Percentiles rank a stretch among this genome's conserved stretches.
Conservation (phyloP, 2,113 vertebrate species). For the Microcebus lehilahytsara region DNA sequence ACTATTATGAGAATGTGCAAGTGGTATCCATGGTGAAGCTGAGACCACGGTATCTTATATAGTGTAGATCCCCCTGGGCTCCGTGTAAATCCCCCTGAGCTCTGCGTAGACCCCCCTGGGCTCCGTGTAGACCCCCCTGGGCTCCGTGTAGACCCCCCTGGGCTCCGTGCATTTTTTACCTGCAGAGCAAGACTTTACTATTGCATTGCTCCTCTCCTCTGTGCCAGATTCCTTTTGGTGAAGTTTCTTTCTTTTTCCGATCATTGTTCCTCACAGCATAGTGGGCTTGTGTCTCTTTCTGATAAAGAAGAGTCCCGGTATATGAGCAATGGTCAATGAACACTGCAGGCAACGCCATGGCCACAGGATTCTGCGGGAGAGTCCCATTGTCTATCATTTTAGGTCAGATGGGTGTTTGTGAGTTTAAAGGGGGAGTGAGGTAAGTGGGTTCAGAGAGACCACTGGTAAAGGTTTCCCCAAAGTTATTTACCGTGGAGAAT, state of each 20-base stretch:
- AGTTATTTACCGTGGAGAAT: background rate
- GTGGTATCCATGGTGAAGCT: background rate
- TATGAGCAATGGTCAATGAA: background rate
- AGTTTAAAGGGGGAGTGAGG: background rate
- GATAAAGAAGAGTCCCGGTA: background rate
- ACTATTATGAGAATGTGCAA: background rate
- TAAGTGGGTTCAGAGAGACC: background rate
- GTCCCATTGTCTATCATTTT: background rate
- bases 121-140: too few species aligned
- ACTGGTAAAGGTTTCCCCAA: background rate
- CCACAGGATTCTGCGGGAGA: background rate
- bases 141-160: too few species aligned
- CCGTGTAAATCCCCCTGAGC: too few species aligned
- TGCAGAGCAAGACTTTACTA: background rate
- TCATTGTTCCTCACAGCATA: background rate
- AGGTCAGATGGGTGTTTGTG: background rate
- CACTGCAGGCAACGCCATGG: background rate
- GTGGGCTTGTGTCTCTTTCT: background rate
- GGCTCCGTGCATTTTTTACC: background rate
- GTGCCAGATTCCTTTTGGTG: background rate
- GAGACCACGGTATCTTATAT: background rate
- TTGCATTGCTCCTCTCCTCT: background rate
- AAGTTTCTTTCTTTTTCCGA: background rate
- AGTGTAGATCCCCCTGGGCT: too few species aligned
- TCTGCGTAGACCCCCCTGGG: too few species aligned